These are phyloP conservation scores for Struthio camelus DNA, from an alignment of 2,113 vertebrate species.

Conservation along the genomic window DNA sequence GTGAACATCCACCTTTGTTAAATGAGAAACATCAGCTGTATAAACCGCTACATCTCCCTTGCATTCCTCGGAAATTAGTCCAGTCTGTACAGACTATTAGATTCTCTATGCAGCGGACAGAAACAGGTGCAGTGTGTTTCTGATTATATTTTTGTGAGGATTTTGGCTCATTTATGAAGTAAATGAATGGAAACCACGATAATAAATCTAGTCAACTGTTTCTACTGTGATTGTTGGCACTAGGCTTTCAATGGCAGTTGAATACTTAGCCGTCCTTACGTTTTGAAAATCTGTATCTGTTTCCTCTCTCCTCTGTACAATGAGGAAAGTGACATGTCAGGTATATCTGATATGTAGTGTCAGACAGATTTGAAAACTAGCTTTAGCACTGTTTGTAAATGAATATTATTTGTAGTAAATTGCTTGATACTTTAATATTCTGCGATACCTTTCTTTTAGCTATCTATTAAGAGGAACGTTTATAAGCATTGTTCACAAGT, in stretches of 20 bases:
- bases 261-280: background rate
- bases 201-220: background rate
- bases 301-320: background rate
- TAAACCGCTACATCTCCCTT: constrained; percentile 44
- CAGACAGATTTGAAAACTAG: background rate
- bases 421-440: background rate
- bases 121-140: constrained; percentile 66
- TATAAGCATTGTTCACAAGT: background rate
- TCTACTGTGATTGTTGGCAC: background rate
- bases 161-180: background rate
- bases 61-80: constrained; percentile 53
- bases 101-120: constrained; percentile 33
- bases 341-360: background rate
- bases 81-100: constrained; percentile 42
- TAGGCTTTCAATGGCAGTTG: background rate
- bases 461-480: background rate
- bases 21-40: constrained; percentile 46
- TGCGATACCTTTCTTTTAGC: background rate
- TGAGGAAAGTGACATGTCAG: background rate
- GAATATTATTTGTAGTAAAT: background rate
- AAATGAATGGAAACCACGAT: background rate
- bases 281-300: background rate
- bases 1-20: background rate
- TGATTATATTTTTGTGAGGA: background rate
- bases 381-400: background rate